Evolutionary conservation across 1,140 invertebrate species (phyloP), one percentile per base, ranked within the genome.

Genomic region (Drosophila pruinosa): DNA sequence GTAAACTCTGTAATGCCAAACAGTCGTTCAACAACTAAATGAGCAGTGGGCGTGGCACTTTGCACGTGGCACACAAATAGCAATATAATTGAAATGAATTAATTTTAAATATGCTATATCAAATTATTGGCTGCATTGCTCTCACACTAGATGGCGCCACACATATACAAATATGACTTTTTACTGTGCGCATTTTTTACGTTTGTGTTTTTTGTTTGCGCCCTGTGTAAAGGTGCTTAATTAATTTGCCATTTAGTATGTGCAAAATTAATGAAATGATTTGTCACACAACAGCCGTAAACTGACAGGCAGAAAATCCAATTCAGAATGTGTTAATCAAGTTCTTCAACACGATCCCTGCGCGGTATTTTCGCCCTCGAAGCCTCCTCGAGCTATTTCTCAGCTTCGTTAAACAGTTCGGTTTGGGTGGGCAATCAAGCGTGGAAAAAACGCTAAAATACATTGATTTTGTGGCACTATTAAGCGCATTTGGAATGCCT

Each of bases 381-480:
- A 17, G 5, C 38, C 12, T 5, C 3, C 12, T 14, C 19, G 6
- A 21, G 8, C 43, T 7, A 5, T 47, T n/a, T 24, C 2, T 22
- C 24, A 3, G 6, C 7, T 31, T 31, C 2, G 6, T 31, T n/a
- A n/a, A 19, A 7, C 41, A 17, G 19, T n/a, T 22, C 15, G 45
- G 12, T 15, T 28, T 28, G 24, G 31, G 12, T 50, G 65, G 50
- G 47, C 58, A 76, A 73, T 73, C 70, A 72, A 72, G 73, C 73
- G 73, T 76, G 62, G 62, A 61, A 68, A 63, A 68, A 75, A 75
- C 68, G 72, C 72, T 76, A 72, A 76, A 76, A 68, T 72, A 68
- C 69, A 72, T 86, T 86, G 81, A 85, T 86, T 85, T 81, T 85
- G 81, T 77, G 77, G 81, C 80, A 85, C 81, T 86, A 86, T 74